These are phyloP conservation scores for Cylas formicarius DNA, from an alignment of 1,140 invertebrate species.

Conservation along the genomic window DNA sequence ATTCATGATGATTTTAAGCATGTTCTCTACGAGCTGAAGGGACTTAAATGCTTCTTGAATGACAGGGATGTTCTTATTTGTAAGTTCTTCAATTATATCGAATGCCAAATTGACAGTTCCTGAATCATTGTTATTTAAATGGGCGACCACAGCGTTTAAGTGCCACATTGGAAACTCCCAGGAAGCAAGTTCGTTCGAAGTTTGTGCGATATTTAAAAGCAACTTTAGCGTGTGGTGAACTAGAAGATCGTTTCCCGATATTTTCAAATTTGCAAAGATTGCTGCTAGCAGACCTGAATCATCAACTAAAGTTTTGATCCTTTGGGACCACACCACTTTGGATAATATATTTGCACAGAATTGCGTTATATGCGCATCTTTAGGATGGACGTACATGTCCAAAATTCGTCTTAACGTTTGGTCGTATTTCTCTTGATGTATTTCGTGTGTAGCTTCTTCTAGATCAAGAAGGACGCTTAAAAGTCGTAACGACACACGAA, in stretches of 20 bases:
- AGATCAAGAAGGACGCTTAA: slow-evolving; percentile 20
- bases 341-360: slow-evolving; percentile 24
- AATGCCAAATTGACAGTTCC: slow-evolving; percentile 16
- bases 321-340: slow-evolving; percentile 15
- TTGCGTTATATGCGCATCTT: slow-evolving; percentile 24
- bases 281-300: slow-evolving; percentile 22
- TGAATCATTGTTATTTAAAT: slow-evolving; percentile 18
- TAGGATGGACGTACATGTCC: slow-evolving; percentile 23
- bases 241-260: slow-evolving; percentile 19
- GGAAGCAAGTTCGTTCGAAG: slow-evolving; percentile 15
- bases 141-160: slow-evolving; percentile 14
- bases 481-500: slow-evolving; percentile 24
- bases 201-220: slow-evolving; percentile 22
- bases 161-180: slow-evolving; percentile 21
- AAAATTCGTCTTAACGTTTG: slow-evolving; percentile 22
- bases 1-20: slow-evolving; percentile 26
- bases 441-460: slow-evolving; percentile 21
- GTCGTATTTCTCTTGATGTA: slow-evolving; percentile 28
- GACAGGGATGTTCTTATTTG: slow-evolving; percentile 19
- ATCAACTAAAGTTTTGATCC: slow-evolving; percentile 23
- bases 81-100: slow-evolving; percentile 22
- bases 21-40: slow-evolving; percentile 23
- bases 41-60: slow-evolving; percentile 20
- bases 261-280: slow-evolving; percentile 23
- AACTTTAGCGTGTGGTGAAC: slow-evolving; percentile 19